Percentiles rank a stretch among this genome's conserved stretches.
Conservation (phyloP, 2,888 invertebrate species). For the Tetrapedia diversipes region DNA sequence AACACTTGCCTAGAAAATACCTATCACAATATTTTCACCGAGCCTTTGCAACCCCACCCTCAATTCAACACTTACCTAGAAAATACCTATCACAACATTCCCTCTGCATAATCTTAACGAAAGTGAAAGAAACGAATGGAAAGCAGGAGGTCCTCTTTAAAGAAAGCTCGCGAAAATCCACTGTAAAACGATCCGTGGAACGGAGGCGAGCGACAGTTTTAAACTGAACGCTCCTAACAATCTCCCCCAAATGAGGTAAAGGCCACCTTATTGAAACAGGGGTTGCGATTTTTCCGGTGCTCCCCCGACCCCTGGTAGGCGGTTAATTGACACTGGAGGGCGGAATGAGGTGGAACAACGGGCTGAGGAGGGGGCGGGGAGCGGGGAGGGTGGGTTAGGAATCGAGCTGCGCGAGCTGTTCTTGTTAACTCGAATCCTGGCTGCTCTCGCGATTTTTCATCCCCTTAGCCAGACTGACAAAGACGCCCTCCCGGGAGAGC, state of each 20-base stretch:
- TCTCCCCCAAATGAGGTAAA: constrained; percentile 83
- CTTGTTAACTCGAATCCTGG: constrained; percentile 82
- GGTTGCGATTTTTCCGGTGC: constrained; percentile 82
- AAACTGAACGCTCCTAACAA: constrained; percentile 81
- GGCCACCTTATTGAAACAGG: constrained; percentile 83
- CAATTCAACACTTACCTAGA: too few relatives aligned
- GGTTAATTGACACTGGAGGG: constrained; percentile 82
- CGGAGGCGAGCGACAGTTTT: constrained; percentile 78
- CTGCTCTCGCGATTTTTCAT: constrained; percentile 81
- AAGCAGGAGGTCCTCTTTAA: constrained; percentile 53
- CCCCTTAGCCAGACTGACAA: constrained; percentile 76
- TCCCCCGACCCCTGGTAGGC: constrained; percentile 70
- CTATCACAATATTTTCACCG: too few relatives aligned
- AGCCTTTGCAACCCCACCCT: too few relatives aligned
- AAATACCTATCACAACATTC: too few relatives aligned
- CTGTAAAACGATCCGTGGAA: constrained; percentile 78
- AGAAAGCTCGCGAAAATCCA: constrained; percentile 74
- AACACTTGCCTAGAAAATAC: too few relatives aligned
- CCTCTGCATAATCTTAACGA: too few relatives aligned
- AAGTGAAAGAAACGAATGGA: not conserved
- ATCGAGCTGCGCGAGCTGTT: constrained; percentile 75
- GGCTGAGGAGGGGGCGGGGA: constrained; percentile 2
- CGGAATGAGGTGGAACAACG: constrained; percentile 49
- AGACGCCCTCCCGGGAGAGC: constrained; percentile 69
- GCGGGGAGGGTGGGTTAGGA: constrained; percentile 36